These are phyloP conservation scores for Thera obeliscata DNA, from an alignment of 2,888 invertebrate species.

Conservation along the genomic window DNA sequence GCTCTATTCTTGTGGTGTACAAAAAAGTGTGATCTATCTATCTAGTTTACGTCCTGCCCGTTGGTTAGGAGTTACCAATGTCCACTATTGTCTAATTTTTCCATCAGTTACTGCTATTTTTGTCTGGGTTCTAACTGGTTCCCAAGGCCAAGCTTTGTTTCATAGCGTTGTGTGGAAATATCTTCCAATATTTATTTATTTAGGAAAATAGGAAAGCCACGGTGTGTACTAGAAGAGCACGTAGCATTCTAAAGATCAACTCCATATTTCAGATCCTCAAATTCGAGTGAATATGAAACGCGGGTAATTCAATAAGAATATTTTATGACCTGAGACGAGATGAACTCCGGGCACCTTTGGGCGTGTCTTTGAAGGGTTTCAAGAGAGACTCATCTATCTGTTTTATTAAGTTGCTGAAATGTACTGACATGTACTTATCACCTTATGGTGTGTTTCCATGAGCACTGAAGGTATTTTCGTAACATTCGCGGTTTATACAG, in stretches of 20 bases:
- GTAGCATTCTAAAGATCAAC: slow-evolving; percentile 6
- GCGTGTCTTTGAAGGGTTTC: slow-evolving; percentile 23
- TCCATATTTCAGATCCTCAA: slow-evolving; percentile 14
- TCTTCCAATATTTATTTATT: too few species aligned
- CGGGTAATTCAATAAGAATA: slow-evolving; percentile 44
- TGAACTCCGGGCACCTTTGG: neutral
- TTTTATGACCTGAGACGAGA: slow-evolving; percentile 37
- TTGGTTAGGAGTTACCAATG: too few species aligned
- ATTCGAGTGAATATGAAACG: slow-evolving; percentile 40
- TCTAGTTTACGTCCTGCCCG: too few species aligned
- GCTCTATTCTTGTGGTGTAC: too few species aligned
- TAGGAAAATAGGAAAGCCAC: neutral
- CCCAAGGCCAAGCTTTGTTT: too few species aligned
- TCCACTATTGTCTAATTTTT: too few species aligned
- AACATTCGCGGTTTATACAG: too few species aligned
- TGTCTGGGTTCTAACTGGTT: too few species aligned
- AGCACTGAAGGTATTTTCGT: too few species aligned
- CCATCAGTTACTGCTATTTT: too few species aligned
- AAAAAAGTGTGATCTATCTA: too few species aligned
- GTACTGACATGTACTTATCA: slow-evolving; percentile 7
- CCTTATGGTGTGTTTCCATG: slow-evolving; percentile 1
- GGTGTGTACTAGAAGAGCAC: slow-evolving; percentile 2
- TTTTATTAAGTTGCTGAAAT: slow-evolving; percentile 26
- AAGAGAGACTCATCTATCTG: slow-evolving; percentile 12
- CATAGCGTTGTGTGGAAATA: too few species aligned